A percentile compares a stretch with the other conserved stretches of the same genome.
Evolutionary conservation across 2,888 invertebrate species (phyloP).

Genomic region (Caenorhabditis sinica): DNA sequence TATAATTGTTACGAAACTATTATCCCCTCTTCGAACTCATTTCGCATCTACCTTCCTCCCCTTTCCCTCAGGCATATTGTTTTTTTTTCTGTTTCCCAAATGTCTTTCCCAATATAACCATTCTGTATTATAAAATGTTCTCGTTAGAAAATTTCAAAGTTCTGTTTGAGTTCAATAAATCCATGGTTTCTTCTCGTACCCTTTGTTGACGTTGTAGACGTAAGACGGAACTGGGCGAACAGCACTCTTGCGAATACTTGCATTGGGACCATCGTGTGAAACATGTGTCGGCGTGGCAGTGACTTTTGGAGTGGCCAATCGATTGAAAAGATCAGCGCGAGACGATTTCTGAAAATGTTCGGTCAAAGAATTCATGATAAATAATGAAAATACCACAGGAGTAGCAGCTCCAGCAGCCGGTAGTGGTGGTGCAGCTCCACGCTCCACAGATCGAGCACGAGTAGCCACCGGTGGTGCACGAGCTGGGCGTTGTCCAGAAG

Average conservation of each 20-base stretch:
- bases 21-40: not conserved
- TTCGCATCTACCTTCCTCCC: not conserved
- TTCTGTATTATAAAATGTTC: too few species aligned
- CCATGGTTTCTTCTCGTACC: conserved; percentile 36
- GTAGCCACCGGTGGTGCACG: conserved; percentile 7
- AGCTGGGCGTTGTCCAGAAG: conserved; percentile 31
- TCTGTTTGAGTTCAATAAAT: conserved; percentile 22
- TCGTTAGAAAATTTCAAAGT: not conserved
- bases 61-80: not conserved
- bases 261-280: conserved; percentile 33
- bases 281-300: conserved; percentile 24
- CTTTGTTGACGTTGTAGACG: conserved; percentile 43
- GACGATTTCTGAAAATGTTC: conserved; percentile 38
- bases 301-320: conserved; percentile 52
- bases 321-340: conserved; percentile 50
- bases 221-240: conserved; percentile 60
- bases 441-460: conserved; percentile 50
- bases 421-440: conserved; percentile 27
- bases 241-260: conserved; percentile 37
- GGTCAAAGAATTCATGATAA: not conserved
- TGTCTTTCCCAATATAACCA: not conserved
- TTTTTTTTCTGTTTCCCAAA: not conserved
- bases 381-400: conserved; percentile 30
- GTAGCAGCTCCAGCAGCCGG: conserved; percentile 13
- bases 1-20: not conserved